Evolutionary conservation across 2,113 vertebrate species (phyloP).

Genomic region (Petromus typicus): DNA sequence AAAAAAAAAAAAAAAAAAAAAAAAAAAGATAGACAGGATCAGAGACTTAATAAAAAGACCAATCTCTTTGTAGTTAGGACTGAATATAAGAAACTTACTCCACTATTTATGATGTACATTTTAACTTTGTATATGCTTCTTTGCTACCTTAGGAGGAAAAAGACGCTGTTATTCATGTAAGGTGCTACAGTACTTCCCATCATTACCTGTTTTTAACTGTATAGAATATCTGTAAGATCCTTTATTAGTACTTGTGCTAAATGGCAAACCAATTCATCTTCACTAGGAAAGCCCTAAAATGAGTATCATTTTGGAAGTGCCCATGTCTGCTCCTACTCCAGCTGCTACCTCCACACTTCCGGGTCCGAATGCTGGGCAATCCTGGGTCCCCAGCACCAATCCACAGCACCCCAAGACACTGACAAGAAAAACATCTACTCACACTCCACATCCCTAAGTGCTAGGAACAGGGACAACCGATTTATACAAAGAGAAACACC

Average conservation of each 20-base stretch:
- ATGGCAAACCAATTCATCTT: not conserved
- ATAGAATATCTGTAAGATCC: not conserved
- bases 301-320: constrained; percentile 11
- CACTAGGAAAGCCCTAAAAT: constrained; percentile 19
- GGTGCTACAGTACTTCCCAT: not conserved
- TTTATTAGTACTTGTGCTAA: not conserved
- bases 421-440: not conserved
- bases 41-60: not conserved
- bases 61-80: not conserved
- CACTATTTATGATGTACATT: not conserved
- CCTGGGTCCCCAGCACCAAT: not conserved
- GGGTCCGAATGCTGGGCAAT: not conserved
- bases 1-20: no score
- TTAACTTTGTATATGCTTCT: not conserved
- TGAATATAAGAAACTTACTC: not conserved
- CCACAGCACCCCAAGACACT: fast-evolving
- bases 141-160: not conserved
- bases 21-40: not conserved
- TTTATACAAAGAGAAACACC: not conserved
- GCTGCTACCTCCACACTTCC: not conserved
- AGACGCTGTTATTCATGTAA: not conserved
- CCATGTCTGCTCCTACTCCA: not conserved
- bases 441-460: not conserved
- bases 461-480: not conserved
- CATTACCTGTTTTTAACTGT: not conserved